Evolutionary conservation across 1,140 invertebrate species (phyloP), one percentile per base, ranked within the genome.

Genomic region (Helicoverpa armigera): DNA sequence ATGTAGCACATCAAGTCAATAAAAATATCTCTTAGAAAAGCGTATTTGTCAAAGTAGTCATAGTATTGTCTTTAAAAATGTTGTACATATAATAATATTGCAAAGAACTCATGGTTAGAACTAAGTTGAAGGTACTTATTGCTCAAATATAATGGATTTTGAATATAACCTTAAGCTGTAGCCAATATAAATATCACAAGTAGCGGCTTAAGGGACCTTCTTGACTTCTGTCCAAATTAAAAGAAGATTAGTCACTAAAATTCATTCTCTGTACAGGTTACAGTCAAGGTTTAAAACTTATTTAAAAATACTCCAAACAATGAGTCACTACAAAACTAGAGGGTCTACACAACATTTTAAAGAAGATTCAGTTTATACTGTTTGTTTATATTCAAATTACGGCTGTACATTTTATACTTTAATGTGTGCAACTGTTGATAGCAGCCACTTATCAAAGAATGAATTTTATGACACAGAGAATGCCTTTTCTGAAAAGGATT

Each of bases 401-500:
- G 61, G 75, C 75, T 77, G 75, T 77, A 77, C 75, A 77, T 77
- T 70, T 80, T 80, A 83, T 63, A 76, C 54, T 83, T 94, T 85
- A 91, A 91, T 92, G 91, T 31, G 13, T 53, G 92, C 86, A 91
- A 90, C 91, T 94, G 92, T 93, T 92, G 90, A 92, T 89, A 79
- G 83, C 82, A 86, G 89, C 78, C 72, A 82, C 84, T 84, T 78
- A 82, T 90, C 81, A 79, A 73, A 86, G 50, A 89, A 85, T 82
- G 69, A 85, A 87, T 86, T 91, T 93, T 94, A 94, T 88, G 92
- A 93, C 70, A 94, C 92, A 83, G 94, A 95, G 85, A 96, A 96
- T 31, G 97, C 95, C 86, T 97, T 97, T 90, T 97, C 97, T 86
- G 97, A 96, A 88, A 98, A 97, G 13, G 97, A 98, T 93, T 98